Evolutionary conservation across 2,113 vertebrate species (phyloP).

Genomic region (Carassius gibelio): DNA sequence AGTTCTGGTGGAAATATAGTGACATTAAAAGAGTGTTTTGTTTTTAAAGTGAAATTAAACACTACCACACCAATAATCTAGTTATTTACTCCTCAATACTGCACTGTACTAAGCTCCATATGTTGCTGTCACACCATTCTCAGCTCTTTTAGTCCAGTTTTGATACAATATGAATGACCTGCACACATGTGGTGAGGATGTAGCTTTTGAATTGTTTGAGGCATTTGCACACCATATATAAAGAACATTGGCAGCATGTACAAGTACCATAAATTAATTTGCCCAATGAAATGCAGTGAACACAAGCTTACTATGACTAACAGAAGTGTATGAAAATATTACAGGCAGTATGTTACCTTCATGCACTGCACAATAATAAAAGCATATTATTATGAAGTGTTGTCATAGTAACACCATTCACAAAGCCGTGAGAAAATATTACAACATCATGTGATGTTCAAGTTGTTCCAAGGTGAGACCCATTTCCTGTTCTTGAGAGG

Average conservation of each 20-base stretch:
- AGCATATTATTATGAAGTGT: not conserved
- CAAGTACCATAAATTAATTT: not conserved
- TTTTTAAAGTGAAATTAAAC: not conserved
- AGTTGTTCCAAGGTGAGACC: slow-evolving; percentile 24
- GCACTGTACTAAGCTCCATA: not conserved
- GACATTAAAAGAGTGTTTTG: not conserved
- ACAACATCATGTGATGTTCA: slow-evolving; percentile 15
- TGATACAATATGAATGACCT: not conserved
- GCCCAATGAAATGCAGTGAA: not conserved
- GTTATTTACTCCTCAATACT: not conserved
- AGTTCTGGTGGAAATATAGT: too few relatives aligned
- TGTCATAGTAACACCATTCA: slow-evolving; percentile 21
- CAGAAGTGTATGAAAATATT: slow-evolving; percentile 31
- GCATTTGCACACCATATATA: not conserved
- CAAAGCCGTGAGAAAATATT: slow-evolving; percentile 34
- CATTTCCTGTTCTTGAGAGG: slow-evolving; percentile 7
- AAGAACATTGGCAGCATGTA: slow-evolving; percentile 2
- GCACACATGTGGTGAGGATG: not conserved
- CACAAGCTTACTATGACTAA: not conserved
- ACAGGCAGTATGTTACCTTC: slow-evolving; percentile 28
- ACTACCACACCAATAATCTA: not conserved
- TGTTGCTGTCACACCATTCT: not conserved
- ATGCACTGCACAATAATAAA: not conserved
- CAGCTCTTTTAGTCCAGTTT: not conserved
- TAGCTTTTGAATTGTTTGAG: slow-evolving; percentile 6